phyloP scores from a whole-genome alignment of 2,888 invertebrate genomes.

The Trachelus troglodyta region DNA sequence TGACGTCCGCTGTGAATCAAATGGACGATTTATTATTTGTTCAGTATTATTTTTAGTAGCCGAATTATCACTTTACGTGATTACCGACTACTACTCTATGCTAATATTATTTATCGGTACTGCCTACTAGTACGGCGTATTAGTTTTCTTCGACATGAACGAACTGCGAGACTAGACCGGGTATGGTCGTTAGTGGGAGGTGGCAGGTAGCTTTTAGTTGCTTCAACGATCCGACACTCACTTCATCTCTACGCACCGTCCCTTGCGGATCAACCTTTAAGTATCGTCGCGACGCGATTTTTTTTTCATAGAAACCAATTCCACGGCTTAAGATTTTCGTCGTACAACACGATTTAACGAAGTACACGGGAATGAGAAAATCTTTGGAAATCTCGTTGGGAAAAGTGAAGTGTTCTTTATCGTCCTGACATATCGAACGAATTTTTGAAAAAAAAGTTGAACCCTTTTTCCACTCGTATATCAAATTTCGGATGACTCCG shows the following conservation, averaged over 20 bases:
- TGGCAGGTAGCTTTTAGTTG: constrained; percentile 56
- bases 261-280: constrained; percentile 39
- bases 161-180: not conserved
- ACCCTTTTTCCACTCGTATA: too few species aligned
- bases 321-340: not conserved
- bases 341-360: not conserved
- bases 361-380: not conserved
- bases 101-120: too few species aligned
- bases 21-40: not conserved
- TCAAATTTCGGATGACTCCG: not conserved
- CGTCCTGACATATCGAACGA: not conserved
- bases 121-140: not conserved
- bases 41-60: not conserved
- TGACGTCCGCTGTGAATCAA: not conserved
- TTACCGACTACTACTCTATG: not conserved
- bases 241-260: constrained; percentile 51
- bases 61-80: not conserved
- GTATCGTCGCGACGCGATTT: not conserved
- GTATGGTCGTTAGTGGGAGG: constrained; percentile 44
- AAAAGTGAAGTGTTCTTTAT: not conserved
- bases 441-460: not conserved
- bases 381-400: not conserved
- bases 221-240: constrained; percentile 45
- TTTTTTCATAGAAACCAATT: not conserved
- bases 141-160: not conserved